Conservation (phyloP, 2,113 vertebrate species). For the Myiozetetes cayanensis region DNA sequence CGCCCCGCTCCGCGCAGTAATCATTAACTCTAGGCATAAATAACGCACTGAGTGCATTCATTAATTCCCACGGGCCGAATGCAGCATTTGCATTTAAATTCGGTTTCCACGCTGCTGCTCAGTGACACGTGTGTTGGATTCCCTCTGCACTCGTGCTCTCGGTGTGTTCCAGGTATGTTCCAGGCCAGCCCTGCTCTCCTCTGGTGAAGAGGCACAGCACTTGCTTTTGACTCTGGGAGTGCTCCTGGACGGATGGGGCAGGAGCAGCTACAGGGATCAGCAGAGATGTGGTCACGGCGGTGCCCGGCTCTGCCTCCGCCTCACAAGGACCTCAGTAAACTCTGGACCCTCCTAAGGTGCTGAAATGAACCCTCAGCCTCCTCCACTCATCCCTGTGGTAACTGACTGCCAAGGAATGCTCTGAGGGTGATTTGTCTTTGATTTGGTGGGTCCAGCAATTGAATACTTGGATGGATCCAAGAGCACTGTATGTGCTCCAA, state of each 20-base stretch:
- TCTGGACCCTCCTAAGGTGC: rapidly evolving
- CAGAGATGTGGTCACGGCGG: too few species aligned
- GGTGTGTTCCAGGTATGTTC: background rate
- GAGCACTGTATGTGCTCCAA: rapidly evolving
- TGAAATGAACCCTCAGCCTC: background rate
- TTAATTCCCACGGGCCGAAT: background rate
- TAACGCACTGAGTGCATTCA: background rate
- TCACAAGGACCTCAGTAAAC: rapidly evolving
- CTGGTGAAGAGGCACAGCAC: background rate
- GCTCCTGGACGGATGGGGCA: background rate
- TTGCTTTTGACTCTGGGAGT: background rate
- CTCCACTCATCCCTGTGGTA: rapidly evolving
- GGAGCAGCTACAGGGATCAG: background rate
- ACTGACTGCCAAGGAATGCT: background rate
- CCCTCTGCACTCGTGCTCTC: background rate
- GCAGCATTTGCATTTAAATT: background rate
- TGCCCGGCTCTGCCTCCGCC: background rate
- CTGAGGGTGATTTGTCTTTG: background rate
- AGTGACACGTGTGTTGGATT: rapidly evolving
- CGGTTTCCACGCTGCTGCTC: background rate
- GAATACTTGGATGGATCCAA: background rate
- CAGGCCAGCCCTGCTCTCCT: background rate
- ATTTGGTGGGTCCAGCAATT: background rate
- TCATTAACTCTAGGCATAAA: background rate
- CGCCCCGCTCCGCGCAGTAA: background rate